These are phyloP conservation scores for Salticus scenicus DNA, from an alignment of 2,888 invertebrate genomes.

Conservation along the genomic window DNA sequence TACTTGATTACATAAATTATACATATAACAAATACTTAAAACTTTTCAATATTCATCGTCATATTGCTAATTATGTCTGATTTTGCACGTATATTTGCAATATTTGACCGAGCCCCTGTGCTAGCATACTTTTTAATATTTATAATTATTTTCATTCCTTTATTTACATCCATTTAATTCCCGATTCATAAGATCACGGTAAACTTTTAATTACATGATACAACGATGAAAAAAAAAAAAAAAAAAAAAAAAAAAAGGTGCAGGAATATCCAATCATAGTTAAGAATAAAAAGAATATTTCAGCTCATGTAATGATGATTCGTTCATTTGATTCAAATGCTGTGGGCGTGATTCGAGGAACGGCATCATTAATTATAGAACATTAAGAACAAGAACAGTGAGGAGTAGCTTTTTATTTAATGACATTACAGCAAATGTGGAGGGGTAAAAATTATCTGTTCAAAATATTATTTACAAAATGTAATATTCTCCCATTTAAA, in stretches of 20 bases:
- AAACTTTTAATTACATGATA: too few species aligned
- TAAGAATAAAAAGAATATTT: constrained; percentile 21
- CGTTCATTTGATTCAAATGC: constrained; percentile 39
- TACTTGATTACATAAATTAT: too few species aligned
- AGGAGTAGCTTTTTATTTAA: constrained; percentile 12
- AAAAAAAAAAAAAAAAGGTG: not conserved
- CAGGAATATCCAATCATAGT: constrained; percentile 39
- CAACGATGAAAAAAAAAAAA: not conserved
- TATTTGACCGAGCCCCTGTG: too few species aligned
- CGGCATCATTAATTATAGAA: not conserved
- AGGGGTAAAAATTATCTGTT: not conserved
- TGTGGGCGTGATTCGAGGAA: constrained; percentile 1
- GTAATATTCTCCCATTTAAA: not conserved
- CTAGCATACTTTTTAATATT: too few species aligned
- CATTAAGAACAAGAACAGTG: not conserved
- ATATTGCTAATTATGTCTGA: too few species aligned
- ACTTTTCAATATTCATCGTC: too few species aligned
- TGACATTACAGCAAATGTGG: not conserved
- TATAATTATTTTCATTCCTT: too few species aligned
- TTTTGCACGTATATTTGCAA: too few species aligned
- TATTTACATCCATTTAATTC: too few species aligned
- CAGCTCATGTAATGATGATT: constrained; percentile 53
- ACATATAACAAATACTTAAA: too few species aligned
- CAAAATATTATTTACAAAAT: not conserved
- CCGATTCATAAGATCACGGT: too few species aligned